phyloP scores from a whole-genome alignment of 1,140 invertebrate genomes.

The Pomacea maculata region DNA sequence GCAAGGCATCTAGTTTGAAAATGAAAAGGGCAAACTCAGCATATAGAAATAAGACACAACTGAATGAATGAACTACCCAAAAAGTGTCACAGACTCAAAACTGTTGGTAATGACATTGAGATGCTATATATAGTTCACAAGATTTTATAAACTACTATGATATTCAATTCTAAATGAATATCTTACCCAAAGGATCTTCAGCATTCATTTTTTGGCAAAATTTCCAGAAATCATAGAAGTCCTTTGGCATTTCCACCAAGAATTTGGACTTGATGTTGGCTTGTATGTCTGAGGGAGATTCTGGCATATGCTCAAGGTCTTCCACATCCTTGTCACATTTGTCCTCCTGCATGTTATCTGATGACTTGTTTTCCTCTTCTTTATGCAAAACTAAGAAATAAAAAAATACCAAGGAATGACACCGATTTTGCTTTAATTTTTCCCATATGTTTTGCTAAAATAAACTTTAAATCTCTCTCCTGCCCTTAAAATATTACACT shows the following conservation, averaged over 20 bases:
- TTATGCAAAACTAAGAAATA: neutral
- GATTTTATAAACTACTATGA: too few species aligned
- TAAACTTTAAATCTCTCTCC: too few species aligned
- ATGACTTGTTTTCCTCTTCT: neutral
- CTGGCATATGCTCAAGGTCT: slow-evolving; percentile 25
- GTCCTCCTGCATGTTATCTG: neutral
- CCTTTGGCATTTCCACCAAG: slow-evolving; percentile 85
- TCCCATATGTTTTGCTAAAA: too few species aligned
- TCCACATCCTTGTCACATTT: slow-evolving; percentile 24
- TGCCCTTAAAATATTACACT: too few species aligned
- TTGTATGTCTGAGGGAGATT: slow-evolving; percentile 56
- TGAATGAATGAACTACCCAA: too few species aligned
- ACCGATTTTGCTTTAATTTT: too few species aligned
- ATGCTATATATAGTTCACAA: too few species aligned
- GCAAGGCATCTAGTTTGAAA: slow-evolving; percentile 70
- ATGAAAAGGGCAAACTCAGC: neutral
- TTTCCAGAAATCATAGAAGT: slow-evolving; percentile 87
- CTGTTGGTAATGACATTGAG: too few species aligned
- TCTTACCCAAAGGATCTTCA: slow-evolving; percentile 69
- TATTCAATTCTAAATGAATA: neutral
- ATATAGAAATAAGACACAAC: too few species aligned
- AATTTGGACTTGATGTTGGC: slow-evolving; percentile 78
- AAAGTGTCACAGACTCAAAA: too few species aligned
- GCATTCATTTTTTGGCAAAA: slow-evolving; percentile 77
- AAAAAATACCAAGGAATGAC: too few species aligned